Evolutionary conservation across 2,888 invertebrate species (phyloP).

Genomic region (Ceratothoa steindachneri): DNA sequence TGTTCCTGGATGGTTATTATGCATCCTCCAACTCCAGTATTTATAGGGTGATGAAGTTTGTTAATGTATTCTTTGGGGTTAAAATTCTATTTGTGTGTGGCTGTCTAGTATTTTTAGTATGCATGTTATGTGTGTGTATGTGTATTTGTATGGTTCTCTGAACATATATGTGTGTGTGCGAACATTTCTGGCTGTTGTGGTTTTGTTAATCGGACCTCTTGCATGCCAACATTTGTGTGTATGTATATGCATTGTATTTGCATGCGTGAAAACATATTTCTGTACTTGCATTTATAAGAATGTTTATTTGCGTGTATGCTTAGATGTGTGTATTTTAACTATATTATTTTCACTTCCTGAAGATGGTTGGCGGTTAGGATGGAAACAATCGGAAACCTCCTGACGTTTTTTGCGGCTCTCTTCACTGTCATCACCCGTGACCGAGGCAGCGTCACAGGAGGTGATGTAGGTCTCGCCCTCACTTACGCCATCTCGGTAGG

Average conservation of each 20-base stretch:
- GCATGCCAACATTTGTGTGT: neutral
- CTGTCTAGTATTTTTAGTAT: neutral
- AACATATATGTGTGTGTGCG: neutral
- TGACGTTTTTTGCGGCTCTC: conserved; percentile 88
- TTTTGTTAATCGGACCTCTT: neutral
- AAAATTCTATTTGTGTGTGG: neutral
- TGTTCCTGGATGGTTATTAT: too few relatives aligned
- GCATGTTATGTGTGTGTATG: neutral
- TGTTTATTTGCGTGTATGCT: neutral
- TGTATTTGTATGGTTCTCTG: neutral
- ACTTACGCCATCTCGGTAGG: conserved; percentile 56
- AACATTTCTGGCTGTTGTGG: neutral
- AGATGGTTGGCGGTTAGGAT: conserved; percentile 91
- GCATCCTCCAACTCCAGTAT: too few relatives aligned
- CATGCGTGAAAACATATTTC: too few relatives aligned
- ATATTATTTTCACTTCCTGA: neutral
- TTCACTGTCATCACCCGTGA: conserved; percentile 81
- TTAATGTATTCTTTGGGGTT: neutral
- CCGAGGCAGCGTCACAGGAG: conserved; percentile 63
- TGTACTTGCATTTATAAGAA: neutral
- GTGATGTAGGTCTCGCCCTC: conserved; percentile 59
- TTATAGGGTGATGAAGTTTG: too few relatives aligned
- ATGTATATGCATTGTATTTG: too few relatives aligned
- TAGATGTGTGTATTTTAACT: neutral
- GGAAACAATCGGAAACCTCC: conserved; percentile 92